phyloP scores from a whole-genome alignment of 2,113 vertebrate genomes.

The Regulus satrapa region DNA sequence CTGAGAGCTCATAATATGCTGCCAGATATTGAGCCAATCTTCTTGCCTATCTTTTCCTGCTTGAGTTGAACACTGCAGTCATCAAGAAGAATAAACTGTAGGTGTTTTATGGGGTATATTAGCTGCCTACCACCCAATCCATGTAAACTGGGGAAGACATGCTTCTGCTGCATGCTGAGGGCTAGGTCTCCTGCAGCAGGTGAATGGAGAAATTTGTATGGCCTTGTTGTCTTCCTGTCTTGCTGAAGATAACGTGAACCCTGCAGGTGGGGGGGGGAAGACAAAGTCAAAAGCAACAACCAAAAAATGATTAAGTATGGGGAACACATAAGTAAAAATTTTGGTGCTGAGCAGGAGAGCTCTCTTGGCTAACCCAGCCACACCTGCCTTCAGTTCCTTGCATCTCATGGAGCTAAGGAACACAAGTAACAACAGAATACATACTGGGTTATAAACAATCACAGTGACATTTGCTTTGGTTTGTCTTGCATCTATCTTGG shows the following conservation, averaged over 20 bases:
- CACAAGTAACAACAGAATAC: background rate
- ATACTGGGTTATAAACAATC: background rate
- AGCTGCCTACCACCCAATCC: background rate
- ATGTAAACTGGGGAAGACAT: background rate
- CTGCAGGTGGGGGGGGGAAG: background rate
- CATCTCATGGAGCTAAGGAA: background rate
- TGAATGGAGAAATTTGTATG: background rate
- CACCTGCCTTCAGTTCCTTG: background rate
- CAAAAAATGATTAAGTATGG: background rate
- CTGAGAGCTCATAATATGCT: background rate
- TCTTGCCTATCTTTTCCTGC: background rate
- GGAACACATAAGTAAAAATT: background rate
- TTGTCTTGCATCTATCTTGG: background rate
- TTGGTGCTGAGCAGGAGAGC: background rate
- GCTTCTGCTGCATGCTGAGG: background rate
- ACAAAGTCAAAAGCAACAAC: background rate
- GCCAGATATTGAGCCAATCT: background rate
- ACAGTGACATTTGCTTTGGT: background rate
- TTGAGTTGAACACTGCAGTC: background rate
- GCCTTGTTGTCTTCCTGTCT: accelerated
- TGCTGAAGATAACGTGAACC: background rate
- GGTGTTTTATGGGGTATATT: background rate
- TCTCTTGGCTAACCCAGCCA: background rate
- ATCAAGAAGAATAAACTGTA: background rate
- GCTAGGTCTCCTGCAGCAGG: background rate